These are phyloP conservation scores for Zaprionus capensis DNA, from an alignment of 1,140 invertebrate genomes.

Conservation along the genomic window DNA sequence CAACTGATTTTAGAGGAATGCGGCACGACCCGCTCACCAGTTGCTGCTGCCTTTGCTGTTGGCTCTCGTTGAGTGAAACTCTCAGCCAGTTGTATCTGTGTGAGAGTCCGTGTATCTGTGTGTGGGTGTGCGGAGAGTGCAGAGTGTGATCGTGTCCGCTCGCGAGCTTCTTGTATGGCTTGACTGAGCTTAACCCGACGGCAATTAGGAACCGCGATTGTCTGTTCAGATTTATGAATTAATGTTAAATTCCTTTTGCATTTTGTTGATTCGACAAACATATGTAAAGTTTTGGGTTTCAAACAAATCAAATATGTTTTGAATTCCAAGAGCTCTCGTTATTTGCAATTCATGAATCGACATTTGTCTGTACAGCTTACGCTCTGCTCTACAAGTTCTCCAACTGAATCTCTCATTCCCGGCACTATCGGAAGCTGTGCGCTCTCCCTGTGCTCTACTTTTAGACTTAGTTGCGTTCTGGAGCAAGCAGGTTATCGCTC, in stretches of 20 bases:
- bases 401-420: constrained; percentile 3
- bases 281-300: constrained; percentile 23
- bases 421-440: constrained; percentile 55
- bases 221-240: constrained; percentile 38
- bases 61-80: constrained; percentile 68
- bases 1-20: constrained; percentile 75
- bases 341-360: constrained; percentile 1
- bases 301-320: not conserved
- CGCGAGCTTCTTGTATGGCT: constrained; percentile 21
- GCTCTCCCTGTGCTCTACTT: constrained; percentile 57
- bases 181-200: constrained; percentile 26
- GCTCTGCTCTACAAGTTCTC: not conserved
- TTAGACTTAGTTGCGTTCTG: constrained; percentile 57
- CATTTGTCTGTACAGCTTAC: constrained; percentile 13
- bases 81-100: constrained; percentile 37
- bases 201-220: constrained; percentile 25
- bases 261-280: constrained; percentile 11
- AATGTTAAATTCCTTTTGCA: constrained; percentile 31
- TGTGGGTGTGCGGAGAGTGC: constrained; percentile 14
- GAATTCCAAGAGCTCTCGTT: not conserved
- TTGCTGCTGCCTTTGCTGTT: constrained; percentile 8
- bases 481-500: constrained; percentile 69
- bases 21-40: constrained; percentile 36
- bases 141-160: constrained; percentile 5
- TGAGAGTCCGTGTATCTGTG: constrained; percentile 14